Evolutionary conservation across 2,888 invertebrate genomes (phyloP).

Genomic region (Cyclophora albipunctata): DNA sequence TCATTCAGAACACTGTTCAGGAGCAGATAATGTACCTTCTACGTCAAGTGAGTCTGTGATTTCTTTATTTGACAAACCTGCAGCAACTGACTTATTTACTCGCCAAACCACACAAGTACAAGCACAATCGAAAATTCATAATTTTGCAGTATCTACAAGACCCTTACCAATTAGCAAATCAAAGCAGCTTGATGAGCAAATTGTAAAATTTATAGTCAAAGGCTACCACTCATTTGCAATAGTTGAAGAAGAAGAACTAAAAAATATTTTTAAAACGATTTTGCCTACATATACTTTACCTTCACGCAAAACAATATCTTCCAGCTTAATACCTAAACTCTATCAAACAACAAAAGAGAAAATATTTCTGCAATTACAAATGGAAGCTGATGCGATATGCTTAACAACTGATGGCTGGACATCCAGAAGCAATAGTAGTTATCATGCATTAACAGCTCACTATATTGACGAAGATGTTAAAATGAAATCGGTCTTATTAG

Average conservation of each 20-base stretch:
- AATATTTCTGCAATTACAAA: background rate
- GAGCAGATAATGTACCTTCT: no score
- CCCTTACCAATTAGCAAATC: no score
- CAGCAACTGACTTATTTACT: no score
- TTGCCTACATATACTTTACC: conserved; percentile 2
- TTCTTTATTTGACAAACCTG: no score
- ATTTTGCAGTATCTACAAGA: no score
- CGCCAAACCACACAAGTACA: no score
- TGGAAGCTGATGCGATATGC: conserved; percentile 5
- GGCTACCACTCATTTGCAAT: no score
- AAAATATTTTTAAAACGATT: background rate
- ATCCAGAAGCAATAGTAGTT: conserved; percentile 9
- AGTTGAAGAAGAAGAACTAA: no score
- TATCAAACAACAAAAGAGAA: background rate
- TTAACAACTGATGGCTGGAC: conserved; percentile 16
- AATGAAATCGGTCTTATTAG: background rate
- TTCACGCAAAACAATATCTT: conserved; percentile 3
- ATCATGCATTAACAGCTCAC: conserved; percentile 11
- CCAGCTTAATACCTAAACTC: conserved; percentile 2
- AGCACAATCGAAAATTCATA: no score
- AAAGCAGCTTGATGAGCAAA: no score
- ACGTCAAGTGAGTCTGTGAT: background rate
- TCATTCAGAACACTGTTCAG: no score
- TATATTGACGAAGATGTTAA: conserved; percentile 3
- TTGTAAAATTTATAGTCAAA: no score